Evolutionary conservation across 2,888 invertebrate genomes (phyloP).

Genomic region (Halocaridina rubra): DNA sequence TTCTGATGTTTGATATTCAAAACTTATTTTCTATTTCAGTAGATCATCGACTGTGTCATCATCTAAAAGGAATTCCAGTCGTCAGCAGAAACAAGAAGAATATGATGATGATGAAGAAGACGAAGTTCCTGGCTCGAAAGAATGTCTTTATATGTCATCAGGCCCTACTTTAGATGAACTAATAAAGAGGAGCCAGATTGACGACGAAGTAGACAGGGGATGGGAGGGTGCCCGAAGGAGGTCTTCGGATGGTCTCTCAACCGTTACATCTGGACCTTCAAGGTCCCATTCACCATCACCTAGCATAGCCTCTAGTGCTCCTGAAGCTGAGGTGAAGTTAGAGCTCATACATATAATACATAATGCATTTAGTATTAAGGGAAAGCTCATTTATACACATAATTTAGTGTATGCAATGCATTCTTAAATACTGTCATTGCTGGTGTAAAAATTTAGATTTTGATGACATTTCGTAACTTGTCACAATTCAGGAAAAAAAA

Average conservation of each 20-base stretch:
- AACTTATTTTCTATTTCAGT: too few relatives aligned
- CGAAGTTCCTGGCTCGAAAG: not conserved
- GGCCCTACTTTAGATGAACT: conserved; percentile 32
- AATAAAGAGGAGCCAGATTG: conserved; percentile 20
- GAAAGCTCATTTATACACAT: not conserved
- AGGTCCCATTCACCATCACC: conserved; percentile 47
- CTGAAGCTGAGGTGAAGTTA: conserved; percentile 37
- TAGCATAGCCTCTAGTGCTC: conserved; percentile 48
- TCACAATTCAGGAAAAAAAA: too few relatives aligned
- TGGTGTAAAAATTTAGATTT: too few relatives aligned
- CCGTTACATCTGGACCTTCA: conserved; percentile 44
- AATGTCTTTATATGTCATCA: conserved; percentile 24
- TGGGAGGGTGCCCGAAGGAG: conserved; percentile 31
- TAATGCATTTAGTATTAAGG: too few relatives aligned
- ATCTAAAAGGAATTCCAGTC: not conserved
- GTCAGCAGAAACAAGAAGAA: not conserved
- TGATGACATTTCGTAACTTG: too few relatives aligned
- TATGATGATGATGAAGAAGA: conserved; percentile 6
- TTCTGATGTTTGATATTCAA: too few relatives aligned
- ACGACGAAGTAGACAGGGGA: conserved; percentile 22
- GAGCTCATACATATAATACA: too few relatives aligned
- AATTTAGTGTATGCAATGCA: not conserved
- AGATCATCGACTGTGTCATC: not conserved
- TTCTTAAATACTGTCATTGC: too few relatives aligned
- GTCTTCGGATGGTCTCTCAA: conserved; percentile 44